A percentile compares a stretch with the other conserved stretches of the same genome.
These are phyloP conservation scores for Fratercula arctica DNA, from an alignment of 2,797 vertebrate genomes.

Conservation along the genomic window DNA sequence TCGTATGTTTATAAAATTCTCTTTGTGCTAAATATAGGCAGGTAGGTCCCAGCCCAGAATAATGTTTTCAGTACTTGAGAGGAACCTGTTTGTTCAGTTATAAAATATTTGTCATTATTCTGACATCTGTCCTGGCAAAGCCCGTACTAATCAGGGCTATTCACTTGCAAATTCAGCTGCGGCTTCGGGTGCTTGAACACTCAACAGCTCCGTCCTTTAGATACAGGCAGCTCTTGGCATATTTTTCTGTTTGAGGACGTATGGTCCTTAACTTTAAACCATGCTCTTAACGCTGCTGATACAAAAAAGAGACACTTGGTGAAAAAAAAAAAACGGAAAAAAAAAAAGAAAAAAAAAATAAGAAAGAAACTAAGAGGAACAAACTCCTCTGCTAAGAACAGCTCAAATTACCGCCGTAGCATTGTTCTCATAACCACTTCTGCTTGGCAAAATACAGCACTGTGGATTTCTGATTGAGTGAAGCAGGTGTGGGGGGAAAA, in stretches of 20 bases:
- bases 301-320: background rate
- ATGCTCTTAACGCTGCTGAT: background rate
- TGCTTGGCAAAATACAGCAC: background rate
- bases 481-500: background rate
- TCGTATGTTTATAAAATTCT: background rate
- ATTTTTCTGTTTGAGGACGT: background rate
- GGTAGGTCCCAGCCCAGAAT: conserved; percentile 20
- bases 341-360: too few species aligned
- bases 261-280: background rate
- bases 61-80: background rate
- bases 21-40: conserved; percentile 28
- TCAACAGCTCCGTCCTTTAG: background rate
- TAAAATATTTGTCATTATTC: background rate
- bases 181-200: background rate
- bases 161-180: background rate
- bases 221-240: background rate
- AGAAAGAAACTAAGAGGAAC: background rate
- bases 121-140: background rate
- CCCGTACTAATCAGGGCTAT: background rate
- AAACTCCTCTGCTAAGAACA: background rate
- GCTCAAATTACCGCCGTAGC: background rate
- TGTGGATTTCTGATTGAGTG: background rate
- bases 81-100: background rate
- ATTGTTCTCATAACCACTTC: background rate
- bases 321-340: accelerated